Evolutionary conservation across 2,888 invertebrate genomes (phyloP).

Genomic region (Eurytoma adleriae): DNA sequence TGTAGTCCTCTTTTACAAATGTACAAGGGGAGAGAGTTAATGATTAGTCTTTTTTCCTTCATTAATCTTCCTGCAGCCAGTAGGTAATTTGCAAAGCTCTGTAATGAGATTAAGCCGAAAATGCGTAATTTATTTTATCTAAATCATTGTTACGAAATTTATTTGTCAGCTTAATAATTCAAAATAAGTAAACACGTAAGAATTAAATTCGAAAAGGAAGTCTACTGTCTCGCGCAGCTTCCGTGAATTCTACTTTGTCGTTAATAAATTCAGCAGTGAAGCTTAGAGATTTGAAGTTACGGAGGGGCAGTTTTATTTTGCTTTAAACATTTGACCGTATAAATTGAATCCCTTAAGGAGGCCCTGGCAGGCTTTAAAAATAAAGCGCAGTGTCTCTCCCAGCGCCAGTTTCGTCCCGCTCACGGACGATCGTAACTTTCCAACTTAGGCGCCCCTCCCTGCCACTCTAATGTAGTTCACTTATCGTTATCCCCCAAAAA

Average conservation of each 20-base stretch:
- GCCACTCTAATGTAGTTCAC: constrained; percentile 19
- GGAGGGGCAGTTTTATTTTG: constrained; percentile 7
- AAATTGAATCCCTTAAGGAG: constrained; percentile 30
- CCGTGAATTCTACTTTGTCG: background rate
- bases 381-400: constrained; percentile 14
- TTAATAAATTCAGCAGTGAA: background rate
- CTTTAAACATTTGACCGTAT: constrained; percentile 30
- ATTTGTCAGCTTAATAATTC: too few species aligned
- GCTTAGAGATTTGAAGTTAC: constrained; percentile 3
- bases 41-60: too few species aligned
- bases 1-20: too few species aligned
- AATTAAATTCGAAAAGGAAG: too few species aligned
- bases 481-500: background rate
- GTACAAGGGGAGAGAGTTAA: too few species aligned
- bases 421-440: constrained; percentile 32
- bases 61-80: too few species aligned
- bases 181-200: too few species aligned
- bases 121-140: too few species aligned
- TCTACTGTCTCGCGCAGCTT: background rate
- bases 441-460: constrained; percentile 11
- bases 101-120: too few species aligned
- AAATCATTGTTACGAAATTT: too few species aligned
- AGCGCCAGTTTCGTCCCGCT: constrained; percentile 3
- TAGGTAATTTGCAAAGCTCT: too few species aligned
- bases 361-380: constrained; percentile 23